These are phyloP conservation scores for Micromys minutus DNA, from an alignment of 2,113 vertebrate species.

Conservation along the genomic window DNA sequence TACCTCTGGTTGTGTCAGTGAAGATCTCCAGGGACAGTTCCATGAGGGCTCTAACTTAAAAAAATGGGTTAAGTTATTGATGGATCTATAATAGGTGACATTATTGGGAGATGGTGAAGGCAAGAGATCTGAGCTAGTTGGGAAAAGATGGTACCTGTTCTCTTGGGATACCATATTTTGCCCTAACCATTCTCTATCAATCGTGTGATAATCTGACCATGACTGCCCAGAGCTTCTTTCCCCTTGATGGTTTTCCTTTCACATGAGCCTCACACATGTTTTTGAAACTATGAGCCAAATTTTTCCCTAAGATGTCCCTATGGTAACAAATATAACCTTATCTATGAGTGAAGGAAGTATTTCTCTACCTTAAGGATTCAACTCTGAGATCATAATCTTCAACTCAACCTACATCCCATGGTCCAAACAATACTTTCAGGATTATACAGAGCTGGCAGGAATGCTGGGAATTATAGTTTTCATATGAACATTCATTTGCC, in stretches of 20 bases:
- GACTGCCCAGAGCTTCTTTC: not conserved
- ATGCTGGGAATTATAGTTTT: constrained; percentile 25
- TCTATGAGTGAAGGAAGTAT: not conserved
- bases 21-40: not conserved
- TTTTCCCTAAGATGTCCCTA: not conserved
- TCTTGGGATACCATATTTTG: not conserved
- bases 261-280: not conserved
- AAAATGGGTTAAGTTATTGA: not conserved
- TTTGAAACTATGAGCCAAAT: not conserved
- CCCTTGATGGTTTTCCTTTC: not conserved
- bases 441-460: not conserved
- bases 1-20: not conserved
- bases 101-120: not conserved
- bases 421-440: not conserved
- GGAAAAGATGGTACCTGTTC: not conserved
- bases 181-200: not conserved
- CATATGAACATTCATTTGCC: not conserved
- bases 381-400: not conserved
- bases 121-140: not conserved
- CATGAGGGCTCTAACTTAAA: not conserved
- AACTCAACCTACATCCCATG: not conserved
- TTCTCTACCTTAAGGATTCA: not conserved
- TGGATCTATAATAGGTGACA: not conserved
- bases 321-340: not conserved
- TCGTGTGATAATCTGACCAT: not conserved